Percentiles rank a stretch among this genome's conserved stretches.
These are phyloP conservation scores for Oscheius sp. DNA, from an alignment of 1,140 invertebrate genomes.

Conservation along the genomic window DNA sequence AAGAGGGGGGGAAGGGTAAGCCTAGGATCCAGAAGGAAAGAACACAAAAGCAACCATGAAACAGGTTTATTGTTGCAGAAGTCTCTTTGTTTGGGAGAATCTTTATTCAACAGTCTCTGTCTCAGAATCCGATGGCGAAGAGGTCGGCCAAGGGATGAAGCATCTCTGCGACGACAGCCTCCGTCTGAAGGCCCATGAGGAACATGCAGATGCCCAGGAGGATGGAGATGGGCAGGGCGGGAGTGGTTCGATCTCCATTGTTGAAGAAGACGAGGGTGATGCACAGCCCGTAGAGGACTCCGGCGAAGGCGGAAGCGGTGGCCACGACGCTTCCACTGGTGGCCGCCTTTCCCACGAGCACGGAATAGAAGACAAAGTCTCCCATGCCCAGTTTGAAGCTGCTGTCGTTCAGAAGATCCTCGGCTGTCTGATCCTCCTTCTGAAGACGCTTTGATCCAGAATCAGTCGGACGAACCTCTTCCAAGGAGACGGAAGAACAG, in stretches of 20 bases:
- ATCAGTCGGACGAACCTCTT: background rate
- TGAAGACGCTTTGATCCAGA: too few relatives aligned
- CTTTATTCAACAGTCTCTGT: too few relatives aligned
- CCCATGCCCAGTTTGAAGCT: slow-evolving; percentile 76
- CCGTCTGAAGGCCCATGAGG: slow-evolving; percentile 19
- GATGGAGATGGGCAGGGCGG: slow-evolving; percentile 53
- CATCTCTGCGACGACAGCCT: background rate
- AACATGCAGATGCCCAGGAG: slow-evolving; percentile 46
- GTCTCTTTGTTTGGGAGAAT: too few relatives aligned
- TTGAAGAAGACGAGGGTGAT: slow-evolving; percentile 41
- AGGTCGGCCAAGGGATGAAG: background rate
- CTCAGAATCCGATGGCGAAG: background rate
- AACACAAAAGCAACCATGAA: too few relatives aligned
- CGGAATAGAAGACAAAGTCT: slow-evolving; percentile 98
- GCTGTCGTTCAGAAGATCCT: slow-evolving; percentile 31
- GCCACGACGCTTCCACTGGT: slow-evolving; percentile 76
- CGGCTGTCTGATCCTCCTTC: slow-evolving; percentile 20
- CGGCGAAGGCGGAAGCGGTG: slow-evolving; percentile 40
- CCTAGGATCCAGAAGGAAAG: too few relatives aligned
- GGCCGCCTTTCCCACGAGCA: slow-evolving; percentile 94
- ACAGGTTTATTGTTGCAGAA: too few relatives aligned
- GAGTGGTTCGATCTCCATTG: slow-evolving; percentile 43
- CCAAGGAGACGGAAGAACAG: background rate
- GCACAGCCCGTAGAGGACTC: slow-evolving; percentile 46
- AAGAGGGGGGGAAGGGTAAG: too few relatives aligned